Percentiles rank a stretch among this genome's conserved stretches.
Conservation (phyloP, 2,888 invertebrate genomes). For the Diachrysia chrysitis region DNA sequence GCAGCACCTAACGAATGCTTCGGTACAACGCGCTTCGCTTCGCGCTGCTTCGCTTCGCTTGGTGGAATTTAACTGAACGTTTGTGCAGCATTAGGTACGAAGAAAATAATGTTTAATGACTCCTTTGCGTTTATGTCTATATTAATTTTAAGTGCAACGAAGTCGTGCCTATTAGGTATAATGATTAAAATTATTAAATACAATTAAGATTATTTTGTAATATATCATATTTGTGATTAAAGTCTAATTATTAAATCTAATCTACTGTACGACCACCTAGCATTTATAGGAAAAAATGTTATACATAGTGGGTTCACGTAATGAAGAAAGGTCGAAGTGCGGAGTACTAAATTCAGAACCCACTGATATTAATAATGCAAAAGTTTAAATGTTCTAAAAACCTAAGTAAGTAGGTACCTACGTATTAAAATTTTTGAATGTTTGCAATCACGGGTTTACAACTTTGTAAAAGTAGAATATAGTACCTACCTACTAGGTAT, state of each 20-base stretch:
- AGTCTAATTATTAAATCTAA: too few species aligned
- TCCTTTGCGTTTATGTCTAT: constrained; percentile 13
- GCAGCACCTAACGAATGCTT: constrained; percentile 57
- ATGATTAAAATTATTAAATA: too few species aligned
- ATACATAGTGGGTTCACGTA: too few species aligned
- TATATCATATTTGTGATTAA: too few species aligned
- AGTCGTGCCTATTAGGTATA: too few species aligned
- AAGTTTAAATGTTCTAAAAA: neutral
- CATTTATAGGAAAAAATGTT: too few species aligned
- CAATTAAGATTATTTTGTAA: too few species aligned
- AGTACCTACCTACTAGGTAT: neutral
- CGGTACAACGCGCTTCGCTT: constrained; percentile 13
- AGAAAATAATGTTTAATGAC: constrained; percentile 31
- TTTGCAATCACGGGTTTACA: neutral
- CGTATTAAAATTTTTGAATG: neutral
- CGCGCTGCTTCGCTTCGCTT: constrained; percentile 43
- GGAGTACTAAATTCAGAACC: neutral
- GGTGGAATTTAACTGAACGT: constrained; percentile 52
- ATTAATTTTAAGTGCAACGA: neutral
- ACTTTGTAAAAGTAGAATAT: neutral
- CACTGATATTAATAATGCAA: neutral
- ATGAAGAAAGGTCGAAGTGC: neutral
- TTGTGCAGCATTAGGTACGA: constrained; percentile 27
- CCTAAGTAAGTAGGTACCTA: too few species aligned
- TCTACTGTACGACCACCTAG: too few species aligned